These are phyloP conservation scores for Phymorhynchus buccinoides DNA, from an alignment of 1,140 invertebrate genomes.

Conservation along the genomic window DNA sequence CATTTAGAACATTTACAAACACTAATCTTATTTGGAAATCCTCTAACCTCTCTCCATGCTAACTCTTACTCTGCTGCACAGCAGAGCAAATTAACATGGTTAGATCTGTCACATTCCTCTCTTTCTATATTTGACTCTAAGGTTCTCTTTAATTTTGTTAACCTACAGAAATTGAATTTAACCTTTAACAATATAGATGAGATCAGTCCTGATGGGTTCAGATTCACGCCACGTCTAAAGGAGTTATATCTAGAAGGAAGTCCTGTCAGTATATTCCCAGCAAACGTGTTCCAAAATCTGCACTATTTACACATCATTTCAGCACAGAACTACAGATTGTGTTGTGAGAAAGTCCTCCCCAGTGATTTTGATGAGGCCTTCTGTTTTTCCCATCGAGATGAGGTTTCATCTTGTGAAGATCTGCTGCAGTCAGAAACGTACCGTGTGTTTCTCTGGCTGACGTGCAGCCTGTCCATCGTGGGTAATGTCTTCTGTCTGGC, in stretches of 20 bases:
- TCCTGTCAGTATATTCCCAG: constrained; percentile 23
- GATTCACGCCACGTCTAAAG: neutral
- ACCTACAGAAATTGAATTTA: constrained; percentile 24
- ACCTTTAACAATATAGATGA: neutral
- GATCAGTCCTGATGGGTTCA: constrained; percentile 21
- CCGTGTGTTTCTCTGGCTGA: constrained; percentile 50
- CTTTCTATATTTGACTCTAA: neutral
- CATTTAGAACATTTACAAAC: too few species aligned
- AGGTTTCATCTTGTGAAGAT: constrained; percentile 54
- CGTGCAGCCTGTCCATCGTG: constrained; percentile 43
- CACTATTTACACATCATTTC: constrained; percentile 19
- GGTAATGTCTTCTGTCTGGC: constrained; percentile 52
- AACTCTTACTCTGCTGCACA: too few species aligned
- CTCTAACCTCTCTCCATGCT: too few species aligned
- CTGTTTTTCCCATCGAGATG: constrained; percentile 43
- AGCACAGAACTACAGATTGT: constrained; percentile 48
- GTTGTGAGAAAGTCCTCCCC: constrained; percentile 40
- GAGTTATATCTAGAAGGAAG: constrained; percentile 39
- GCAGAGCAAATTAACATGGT: too few species aligned
- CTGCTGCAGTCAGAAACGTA: constrained; percentile 44
- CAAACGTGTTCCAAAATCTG: constrained; percentile 41
- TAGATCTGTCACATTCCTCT: neutral
- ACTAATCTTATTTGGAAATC: too few species aligned
- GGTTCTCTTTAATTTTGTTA: neutral
- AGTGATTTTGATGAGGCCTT: constrained; percentile 21